These are phyloP conservation scores for Lagodon rhomboides DNA, from an alignment of 2,797 vertebrate genomes.

Conservation along the genomic window DNA sequence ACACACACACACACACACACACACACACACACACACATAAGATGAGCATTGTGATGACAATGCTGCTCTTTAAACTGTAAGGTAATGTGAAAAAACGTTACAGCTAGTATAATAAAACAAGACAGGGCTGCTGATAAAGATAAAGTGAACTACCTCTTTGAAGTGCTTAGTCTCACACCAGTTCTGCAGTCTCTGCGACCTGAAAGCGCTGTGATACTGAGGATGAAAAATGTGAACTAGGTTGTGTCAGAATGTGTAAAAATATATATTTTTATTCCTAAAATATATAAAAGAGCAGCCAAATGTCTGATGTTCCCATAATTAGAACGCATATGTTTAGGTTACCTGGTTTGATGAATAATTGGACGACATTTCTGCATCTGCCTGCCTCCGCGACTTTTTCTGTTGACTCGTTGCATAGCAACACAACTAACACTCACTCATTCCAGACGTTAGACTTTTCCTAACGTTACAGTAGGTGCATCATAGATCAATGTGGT, in stretches of 20 bases:
- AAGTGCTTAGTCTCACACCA: constrained; percentile 83
- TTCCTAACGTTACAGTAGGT: no score
- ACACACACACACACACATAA: constrained; percentile 16
- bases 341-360: constrained; percentile 85
- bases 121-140: background rate
- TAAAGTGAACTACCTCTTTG: constrained; percentile 79
- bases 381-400: background rate
- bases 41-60: background rate
- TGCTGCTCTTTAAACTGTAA: background rate
- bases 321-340: background rate
- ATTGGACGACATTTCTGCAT: constrained; percentile 76
- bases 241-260: background rate
- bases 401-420: constrained; percentile 63
- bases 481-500: no score
- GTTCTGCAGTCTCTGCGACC: constrained; percentile 84
- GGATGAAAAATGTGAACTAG: background rate
- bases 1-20: constrained; percentile 17
- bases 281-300: background rate
- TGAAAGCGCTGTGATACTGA: constrained; percentile 88
- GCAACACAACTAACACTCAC: constrained; percentile 42
- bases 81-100: background rate
- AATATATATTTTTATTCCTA: no score
- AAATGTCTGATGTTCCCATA: background rate
- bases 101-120: background rate
- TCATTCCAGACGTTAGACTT: background rate